These are phyloP conservation scores for Tromatobia lineatoria DNA, from an alignment of 2,888 invertebrate species.

Conservation along the genomic window DNA sequence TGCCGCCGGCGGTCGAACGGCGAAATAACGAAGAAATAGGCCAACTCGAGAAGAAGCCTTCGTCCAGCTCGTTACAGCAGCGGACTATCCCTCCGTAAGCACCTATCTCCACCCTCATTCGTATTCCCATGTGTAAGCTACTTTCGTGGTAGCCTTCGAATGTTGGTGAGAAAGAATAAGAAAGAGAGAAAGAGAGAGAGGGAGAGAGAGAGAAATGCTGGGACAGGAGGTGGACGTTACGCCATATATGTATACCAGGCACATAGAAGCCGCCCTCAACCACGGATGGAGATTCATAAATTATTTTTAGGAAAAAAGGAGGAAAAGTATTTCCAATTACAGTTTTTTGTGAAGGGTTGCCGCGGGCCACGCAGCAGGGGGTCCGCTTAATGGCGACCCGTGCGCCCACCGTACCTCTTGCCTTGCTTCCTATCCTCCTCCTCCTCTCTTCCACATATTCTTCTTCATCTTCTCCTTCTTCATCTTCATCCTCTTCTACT, in stretches of 20 bases:
- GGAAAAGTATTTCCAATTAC: slow-evolving; percentile 86
- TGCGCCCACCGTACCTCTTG: slow-evolving; percentile 81
- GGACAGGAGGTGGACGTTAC: slow-evolving; percentile 45
- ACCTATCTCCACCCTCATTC: slow-evolving; percentile 59
- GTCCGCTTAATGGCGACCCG: slow-evolving; percentile 85
- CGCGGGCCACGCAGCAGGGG: slow-evolving; percentile 85
- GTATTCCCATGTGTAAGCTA: slow-evolving; percentile 55
- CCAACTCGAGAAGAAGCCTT: slow-evolving; percentile 39
- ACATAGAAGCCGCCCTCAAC: slow-evolving; percentile 69
- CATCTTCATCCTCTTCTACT: slow-evolving; percentile 57
- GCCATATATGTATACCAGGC: slow-evolving; percentile 38
- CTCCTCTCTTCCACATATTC: slow-evolving; percentile 53
- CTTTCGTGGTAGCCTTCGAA: slow-evolving; percentile 58
- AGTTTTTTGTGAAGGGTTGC: slow-evolving; percentile 86
- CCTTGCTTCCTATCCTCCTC: slow-evolving; percentile 64
- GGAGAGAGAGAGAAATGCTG: slow-evolving; percentile 35
- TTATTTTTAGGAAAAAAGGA: slow-evolving; percentile 85
- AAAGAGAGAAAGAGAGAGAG: slow-evolving; percentile 36
- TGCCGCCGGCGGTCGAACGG: slow-evolving; percentile 7
- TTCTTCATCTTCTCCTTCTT: slow-evolving; percentile 52
- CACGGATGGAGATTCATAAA: slow-evolving; percentile 83
- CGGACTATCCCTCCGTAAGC: slow-evolving; percentile 5
- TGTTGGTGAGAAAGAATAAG: slow-evolving; percentile 34
- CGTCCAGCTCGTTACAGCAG: slow-evolving; percentile 58
- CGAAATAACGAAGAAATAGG: slow-evolving; percentile 55